Percentiles rank a stretch among this genome's conserved stretches.
Evolutionary conservation across 2,797 vertebrate species (phyloP).

Genomic region (Macropus fuliginosus): DNA sequence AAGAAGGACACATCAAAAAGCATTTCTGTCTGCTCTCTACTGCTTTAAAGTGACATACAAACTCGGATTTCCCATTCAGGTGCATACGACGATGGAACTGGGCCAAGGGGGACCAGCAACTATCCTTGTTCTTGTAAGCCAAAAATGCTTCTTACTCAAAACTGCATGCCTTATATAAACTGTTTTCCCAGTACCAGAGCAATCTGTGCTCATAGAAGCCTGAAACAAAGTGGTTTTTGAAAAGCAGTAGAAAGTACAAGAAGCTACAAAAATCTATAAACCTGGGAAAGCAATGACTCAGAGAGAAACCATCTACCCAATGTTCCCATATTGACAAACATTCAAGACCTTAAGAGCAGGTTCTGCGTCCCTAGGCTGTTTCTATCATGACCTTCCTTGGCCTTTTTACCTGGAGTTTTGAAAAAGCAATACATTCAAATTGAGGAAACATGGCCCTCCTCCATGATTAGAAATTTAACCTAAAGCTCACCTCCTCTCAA

Average conservation of each 20-base stretch:
- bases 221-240: slow-evolving; percentile 79
- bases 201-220: slow-evolving; percentile 71
- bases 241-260: slow-evolving; percentile 76
- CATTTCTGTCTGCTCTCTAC: rapidly evolving
- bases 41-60: background rate
- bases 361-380: slow-evolving; percentile 69
- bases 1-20: background rate
- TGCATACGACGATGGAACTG: background rate
- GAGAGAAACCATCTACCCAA: slow-evolving; percentile 70
- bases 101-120: slow-evolving; percentile 1
- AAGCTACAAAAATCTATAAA: slow-evolving; percentile 73
- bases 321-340: slow-evolving; percentile 78
- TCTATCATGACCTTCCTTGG: slow-evolving; percentile 74
- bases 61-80: background rate
- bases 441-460: slow-evolving; percentile 23
- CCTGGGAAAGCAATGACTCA: slow-evolving; percentile 79
- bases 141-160: slow-evolving; percentile 54
- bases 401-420: slow-evolving; percentile 75
- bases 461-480: slow-evolving; percentile 21
- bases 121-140: slow-evolving; percentile 47
- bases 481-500: slow-evolving; percentile 27
- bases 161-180: slow-evolving; percentile 68
- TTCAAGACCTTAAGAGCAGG: slow-evolving; percentile 70
- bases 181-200: slow-evolving; percentile 72
- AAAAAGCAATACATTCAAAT: slow-evolving; percentile 68